A percentile compares a stretch with the other conserved stretches of the same genome.
Evolutionary conservation across 2,888 invertebrate genomes (phyloP).

Genomic region (Ganaspis brasiliensis): DNA sequence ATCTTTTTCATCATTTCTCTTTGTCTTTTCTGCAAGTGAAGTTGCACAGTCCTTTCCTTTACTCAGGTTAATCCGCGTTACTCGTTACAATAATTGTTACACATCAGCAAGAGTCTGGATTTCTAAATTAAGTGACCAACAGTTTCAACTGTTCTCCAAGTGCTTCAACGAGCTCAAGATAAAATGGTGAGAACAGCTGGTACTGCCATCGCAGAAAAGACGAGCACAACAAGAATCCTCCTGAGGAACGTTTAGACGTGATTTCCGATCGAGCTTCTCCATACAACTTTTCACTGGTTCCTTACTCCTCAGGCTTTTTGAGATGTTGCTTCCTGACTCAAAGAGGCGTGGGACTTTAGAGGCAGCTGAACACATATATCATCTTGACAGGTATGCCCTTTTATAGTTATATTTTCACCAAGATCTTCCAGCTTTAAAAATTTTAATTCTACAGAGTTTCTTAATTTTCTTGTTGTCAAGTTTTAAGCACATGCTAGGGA

Average conservation of each 20-base stretch:
- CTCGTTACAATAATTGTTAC: slow-evolving; percentile 1
- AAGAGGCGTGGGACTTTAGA: slow-evolving; percentile 2
- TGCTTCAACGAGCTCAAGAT: background rate
- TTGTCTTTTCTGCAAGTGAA: too few species aligned
- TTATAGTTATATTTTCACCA: background rate
- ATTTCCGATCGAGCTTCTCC: background rate
- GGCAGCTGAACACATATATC: slow-evolving; percentile 29
- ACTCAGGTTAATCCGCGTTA: slow-evolving; percentile 20
- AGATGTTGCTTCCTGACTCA: too few species aligned
- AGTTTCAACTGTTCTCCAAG: slow-evolving; percentile 10
- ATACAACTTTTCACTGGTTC: too few species aligned
- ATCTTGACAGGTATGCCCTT: slow-evolving; percentile 34
- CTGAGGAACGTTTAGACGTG: too few species aligned
- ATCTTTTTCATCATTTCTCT: slow-evolving; percentile 9
- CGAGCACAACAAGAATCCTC: too few species aligned
- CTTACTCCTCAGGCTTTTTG: too few species aligned
- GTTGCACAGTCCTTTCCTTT: slow-evolving; percentile 31
- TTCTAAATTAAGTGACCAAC: slow-evolving; percentile 25
- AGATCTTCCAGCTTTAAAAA: background rate
- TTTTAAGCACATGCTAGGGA: too few species aligned
- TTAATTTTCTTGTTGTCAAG: background rate
- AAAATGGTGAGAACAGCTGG: background rate
- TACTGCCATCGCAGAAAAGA: too few species aligned
- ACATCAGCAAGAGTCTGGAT: slow-evolving; percentile 27
- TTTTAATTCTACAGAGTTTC: background rate